A percentile compares a stretch with the other conserved stretches of the same genome.
phyloP scores from a whole-genome alignment of 2,888 invertebrate genomes.

The Platypus cylindrus region DNA sequence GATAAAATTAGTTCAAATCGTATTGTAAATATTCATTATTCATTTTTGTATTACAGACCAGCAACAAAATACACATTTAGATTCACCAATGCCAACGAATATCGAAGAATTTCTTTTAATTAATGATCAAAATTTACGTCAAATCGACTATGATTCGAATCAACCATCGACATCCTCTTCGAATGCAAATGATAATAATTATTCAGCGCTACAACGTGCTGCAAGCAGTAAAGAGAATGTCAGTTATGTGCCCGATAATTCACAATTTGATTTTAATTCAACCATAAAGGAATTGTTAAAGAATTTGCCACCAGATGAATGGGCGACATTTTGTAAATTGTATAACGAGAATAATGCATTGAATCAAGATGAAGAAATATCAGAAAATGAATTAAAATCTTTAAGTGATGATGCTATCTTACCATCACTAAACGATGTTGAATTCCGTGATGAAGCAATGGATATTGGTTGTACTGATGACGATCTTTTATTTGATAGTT shows the following conservation, averaged over 20 bases:
- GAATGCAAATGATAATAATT: too few species aligned
- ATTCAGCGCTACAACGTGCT: constrained; percentile 11
- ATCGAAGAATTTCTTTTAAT: constrained; percentile 12
- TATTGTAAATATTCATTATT: too few species aligned
- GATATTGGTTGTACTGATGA: constrained; percentile 3
- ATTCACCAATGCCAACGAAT: constrained; percentile 4
- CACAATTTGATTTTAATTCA: constrained; percentile 18
- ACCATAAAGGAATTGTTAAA: constrained; percentile 19
- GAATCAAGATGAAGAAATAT: constrained; percentile 3
- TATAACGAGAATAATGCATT: constrained; percentile 13
- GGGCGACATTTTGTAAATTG: constrained; percentile 14
- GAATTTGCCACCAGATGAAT: constrained; percentile 17
- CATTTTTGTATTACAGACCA: constrained; percentile 2
- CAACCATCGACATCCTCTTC: constrained; percentile 10
- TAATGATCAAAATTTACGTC: background rate
- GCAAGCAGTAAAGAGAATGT: constrained; percentile 16
- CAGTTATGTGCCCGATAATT: constrained; percentile 17
- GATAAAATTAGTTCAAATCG: too few species aligned
- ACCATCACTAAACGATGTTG: background rate
- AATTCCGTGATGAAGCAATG: background rate
- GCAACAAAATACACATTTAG: too few species aligned
- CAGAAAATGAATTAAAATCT: constrained; percentile 6
- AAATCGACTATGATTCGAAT: constrained; percentile 4
- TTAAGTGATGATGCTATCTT: constrained; percentile 4
- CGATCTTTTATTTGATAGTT: constrained; percentile 7